A percentile compares a stretch with the other conserved stretches of the same genome.
phyloP scores from a whole-genome alignment of 2,888 invertebrate species.

The Zeuzera pyrina region DNA sequence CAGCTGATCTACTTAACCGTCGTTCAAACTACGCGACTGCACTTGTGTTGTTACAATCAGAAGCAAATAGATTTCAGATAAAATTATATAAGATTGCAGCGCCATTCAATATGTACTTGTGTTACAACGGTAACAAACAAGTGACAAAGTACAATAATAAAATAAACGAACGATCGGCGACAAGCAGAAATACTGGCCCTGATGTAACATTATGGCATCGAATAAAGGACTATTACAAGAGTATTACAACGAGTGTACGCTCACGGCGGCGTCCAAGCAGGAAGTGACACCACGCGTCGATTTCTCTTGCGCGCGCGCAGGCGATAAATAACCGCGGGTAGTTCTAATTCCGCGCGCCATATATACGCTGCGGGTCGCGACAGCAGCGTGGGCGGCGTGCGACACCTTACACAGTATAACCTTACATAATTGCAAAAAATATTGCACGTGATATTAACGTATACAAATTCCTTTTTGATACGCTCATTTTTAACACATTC shows the following conservation, averaged over 20 bases:
- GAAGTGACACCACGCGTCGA: slow-evolving; percentile 42
- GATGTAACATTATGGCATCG: slow-evolving; percentile 45
- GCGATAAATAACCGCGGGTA: slow-evolving; percentile 61
- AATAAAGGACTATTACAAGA: slow-evolving; percentile 49
- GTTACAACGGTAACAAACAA: no score
- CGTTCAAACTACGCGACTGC: no score
- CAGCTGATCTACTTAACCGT: no score
- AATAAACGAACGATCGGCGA: slow-evolving; percentile 23
- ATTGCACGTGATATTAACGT: no score
- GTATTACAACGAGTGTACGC: slow-evolving; percentile 33
- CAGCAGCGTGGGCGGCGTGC: slow-evolving; percentile 32
- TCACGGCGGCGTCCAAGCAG: slow-evolving; percentile 39
- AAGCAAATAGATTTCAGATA: no score
- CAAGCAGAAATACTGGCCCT: slow-evolving; percentile 17
- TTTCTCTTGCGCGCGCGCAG: slow-evolving; percentile 22
- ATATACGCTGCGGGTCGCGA: slow-evolving; percentile 49
- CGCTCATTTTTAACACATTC: no score
- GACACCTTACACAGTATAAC: slow-evolving; percentile 33
- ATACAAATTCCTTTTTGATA: no score
- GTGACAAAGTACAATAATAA: slow-evolving; percentile 18
- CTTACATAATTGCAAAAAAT: slow-evolving; percentile 35
- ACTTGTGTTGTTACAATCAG: no score
- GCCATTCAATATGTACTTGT: no score
- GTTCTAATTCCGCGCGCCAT: slow-evolving; percentile 60
- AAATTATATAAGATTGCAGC: no score